phyloP scores from a whole-genome alignment of 2,797 vertebrate genomes.

The Capromys pilorides region DNA sequence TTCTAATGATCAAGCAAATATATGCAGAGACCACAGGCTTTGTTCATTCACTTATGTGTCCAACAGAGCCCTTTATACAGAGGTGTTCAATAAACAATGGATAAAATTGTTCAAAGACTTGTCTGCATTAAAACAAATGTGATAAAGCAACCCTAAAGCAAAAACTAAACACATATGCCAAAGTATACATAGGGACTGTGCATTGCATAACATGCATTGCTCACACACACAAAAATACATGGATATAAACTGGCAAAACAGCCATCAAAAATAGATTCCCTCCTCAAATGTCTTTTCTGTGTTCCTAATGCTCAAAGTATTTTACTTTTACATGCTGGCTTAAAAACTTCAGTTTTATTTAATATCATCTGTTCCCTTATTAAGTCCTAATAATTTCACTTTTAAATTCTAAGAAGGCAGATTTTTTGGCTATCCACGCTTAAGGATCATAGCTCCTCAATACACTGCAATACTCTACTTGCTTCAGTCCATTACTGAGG shows the following conservation, averaged over 20 bases:
- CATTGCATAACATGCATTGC: background rate
- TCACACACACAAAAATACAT: background rate
- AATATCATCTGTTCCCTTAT: background rate
- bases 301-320: background rate
- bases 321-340: background rate
- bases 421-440: background rate
- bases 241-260: background rate
- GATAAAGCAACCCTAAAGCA: background rate
- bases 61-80: background rate
- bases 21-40: background rate
- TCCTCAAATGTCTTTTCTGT: background rate
- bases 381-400: background rate
- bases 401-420: background rate
- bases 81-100: background rate
- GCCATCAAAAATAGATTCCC: background rate
- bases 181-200: background rate
- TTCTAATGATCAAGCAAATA: background rate
- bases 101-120: conserved; percentile 5
- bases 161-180: background rate
- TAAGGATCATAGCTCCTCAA: too few relatives aligned
- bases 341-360: conserved; percentile 6
- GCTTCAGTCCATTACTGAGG: background rate
- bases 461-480: background rate
- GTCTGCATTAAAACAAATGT: background rate
- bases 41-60: background rate